Evolutionary conservation across 2,888 invertebrate species (phyloP).

Genomic region (Omphaloscelis lunosa): DNA sequence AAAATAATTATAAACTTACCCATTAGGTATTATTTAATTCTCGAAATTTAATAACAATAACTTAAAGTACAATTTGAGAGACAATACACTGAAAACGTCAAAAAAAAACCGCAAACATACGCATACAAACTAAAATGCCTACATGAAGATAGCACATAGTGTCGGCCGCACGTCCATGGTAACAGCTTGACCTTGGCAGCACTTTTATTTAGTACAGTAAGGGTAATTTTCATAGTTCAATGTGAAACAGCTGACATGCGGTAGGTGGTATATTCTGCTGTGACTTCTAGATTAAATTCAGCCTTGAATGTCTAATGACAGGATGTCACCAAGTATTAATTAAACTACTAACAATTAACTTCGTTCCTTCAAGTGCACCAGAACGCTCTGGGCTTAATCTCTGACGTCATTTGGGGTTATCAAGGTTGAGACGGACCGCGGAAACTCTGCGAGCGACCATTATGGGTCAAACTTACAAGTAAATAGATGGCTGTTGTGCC

Average conservation of each 20-base stretch:
- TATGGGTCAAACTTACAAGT: constrained; percentile 66
- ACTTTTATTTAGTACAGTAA: not conserved
- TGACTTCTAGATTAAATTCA: constrained; percentile 37
- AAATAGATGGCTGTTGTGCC: constrained; percentile 57
- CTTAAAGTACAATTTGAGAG: no score
- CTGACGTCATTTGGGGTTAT: constrained; percentile 83
- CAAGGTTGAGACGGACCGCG: constrained; percentile 70
- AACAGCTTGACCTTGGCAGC: no score
- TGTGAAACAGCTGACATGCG: not conserved
- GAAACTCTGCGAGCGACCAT: constrained; percentile 73
- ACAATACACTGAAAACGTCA: not conserved
- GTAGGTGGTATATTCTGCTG: not conserved
- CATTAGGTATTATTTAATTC: not conserved
- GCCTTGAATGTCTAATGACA: constrained; percentile 47
- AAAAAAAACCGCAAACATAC: not conserved
- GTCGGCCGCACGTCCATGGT: no score
- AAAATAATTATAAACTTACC: not conserved
- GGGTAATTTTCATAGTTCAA: not conserved
- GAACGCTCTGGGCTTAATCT: constrained; percentile 59
- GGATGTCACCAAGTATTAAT: constrained; percentile 48
- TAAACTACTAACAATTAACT: constrained; percentile 32
- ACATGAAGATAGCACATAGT: not conserved
- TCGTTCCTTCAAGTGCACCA: constrained; percentile 68
- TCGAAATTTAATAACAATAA: not conserved
- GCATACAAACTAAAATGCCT: not conserved